Conservation (phyloP, 1,140 invertebrate species). For the Tribolium castaneum region DNA sequence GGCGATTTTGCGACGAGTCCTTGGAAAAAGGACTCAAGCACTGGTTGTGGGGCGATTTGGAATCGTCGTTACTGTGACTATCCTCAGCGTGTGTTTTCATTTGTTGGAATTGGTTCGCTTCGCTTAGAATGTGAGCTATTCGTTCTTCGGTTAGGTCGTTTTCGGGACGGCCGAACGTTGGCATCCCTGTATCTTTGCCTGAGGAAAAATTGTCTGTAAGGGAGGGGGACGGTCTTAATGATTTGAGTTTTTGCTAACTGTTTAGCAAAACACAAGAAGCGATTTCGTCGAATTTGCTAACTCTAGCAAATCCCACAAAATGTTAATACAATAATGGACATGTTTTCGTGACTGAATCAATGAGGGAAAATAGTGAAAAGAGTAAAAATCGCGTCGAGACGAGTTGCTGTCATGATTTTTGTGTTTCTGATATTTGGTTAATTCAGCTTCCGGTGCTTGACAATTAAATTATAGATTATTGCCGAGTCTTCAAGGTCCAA, state of each 20-base stretch:
- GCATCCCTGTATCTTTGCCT: conserved; percentile 84
- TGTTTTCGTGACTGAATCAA: too few relatives aligned
- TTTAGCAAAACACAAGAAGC: conserved; percentile 40
- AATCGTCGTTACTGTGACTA: conserved; percentile 80
- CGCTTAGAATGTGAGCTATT: conserved; percentile 92
- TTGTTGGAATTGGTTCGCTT: conserved; percentile 80
- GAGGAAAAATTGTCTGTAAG: conserved; percentile 68
- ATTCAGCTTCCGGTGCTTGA: conserved; percentile 13
- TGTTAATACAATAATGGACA: too few relatives aligned
- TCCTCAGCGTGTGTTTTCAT: conserved; percentile 66
- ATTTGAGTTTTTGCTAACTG: conserved; percentile 38
- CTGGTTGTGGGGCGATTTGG: conserved; percentile 82
- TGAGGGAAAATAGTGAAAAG: too few relatives aligned
- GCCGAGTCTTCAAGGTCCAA: conserved; percentile 23
- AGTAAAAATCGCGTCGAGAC: too few relatives aligned
- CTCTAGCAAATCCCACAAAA: too few relatives aligned
- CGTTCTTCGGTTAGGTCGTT: conserved; percentile 92
- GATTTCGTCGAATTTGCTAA: too few relatives aligned
- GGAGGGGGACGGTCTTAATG: conserved; percentile 32
- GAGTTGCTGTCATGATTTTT: not conserved
- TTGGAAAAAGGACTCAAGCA: conserved; percentile 82
- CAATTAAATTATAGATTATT: conserved; percentile 34
- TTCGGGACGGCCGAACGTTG: conserved; percentile 79
- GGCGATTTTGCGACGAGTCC: conserved; percentile 76
- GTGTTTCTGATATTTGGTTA: not conserved